Percentiles rank a stretch among this genome's conserved stretches.
Evolutionary conservation across 2,888 invertebrate genomes (phyloP).

Genomic region (Augiades crinisus): DNA sequence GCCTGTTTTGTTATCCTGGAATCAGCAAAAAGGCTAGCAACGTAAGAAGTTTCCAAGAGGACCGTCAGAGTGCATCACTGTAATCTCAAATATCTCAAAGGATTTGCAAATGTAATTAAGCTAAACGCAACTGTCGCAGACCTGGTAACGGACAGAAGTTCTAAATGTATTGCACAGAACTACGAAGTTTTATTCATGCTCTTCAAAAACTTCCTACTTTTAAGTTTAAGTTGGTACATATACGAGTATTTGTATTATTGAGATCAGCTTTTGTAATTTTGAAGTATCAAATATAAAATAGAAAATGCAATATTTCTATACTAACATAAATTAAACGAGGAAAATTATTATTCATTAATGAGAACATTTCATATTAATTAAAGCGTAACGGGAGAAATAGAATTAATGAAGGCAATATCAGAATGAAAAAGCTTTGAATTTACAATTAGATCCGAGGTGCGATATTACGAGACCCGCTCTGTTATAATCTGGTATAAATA

Average conservation of each 20-base stretch:
- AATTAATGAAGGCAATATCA: slow-evolving; percentile 23
- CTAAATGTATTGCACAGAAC: too few relatives aligned
- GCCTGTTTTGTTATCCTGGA: too few relatives aligned
- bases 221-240: too few relatives aligned
- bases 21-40: too few relatives aligned
- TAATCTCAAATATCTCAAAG: background rate
- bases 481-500: slow-evolving; percentile 5
- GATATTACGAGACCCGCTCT: background rate
- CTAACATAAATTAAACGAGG: background rate
- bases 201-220: too few relatives aligned
- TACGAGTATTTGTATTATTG: too few relatives aligned
- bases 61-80: background rate
- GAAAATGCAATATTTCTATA: too few relatives aligned
- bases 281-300: too few relatives aligned
- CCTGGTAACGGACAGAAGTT: background rate
- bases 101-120: background rate
- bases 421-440: slow-evolving; percentile 17
- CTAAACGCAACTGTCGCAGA: background rate
- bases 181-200: too few relatives aligned
- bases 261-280: too few relatives aligned
- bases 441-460: background rate
- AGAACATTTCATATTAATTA: slow-evolving; percentile 9
- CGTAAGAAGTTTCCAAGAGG: too few relatives aligned
- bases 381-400: slow-evolving; percentile 2
- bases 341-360: background rate